A percentile compares a stretch with the other conserved stretches of the same genome.
These are phyloP conservation scores for Xenopus petersii DNA, from an alignment of 2,797 vertebrate genomes.

Conservation along the genomic window DNA sequence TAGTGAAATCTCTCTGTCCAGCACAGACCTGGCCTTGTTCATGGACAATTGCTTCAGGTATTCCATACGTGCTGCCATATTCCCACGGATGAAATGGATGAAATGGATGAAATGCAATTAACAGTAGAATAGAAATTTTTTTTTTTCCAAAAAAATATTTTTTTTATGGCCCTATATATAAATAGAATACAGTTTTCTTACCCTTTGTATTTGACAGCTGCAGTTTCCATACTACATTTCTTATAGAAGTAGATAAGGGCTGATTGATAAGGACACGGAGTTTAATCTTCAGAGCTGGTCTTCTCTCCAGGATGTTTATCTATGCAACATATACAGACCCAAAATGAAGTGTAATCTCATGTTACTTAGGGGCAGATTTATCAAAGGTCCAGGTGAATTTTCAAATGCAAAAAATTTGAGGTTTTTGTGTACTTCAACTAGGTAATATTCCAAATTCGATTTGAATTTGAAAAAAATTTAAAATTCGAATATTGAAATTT, in stretches of 20 bases:
- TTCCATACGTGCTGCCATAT: slow-evolving; percentile 37
- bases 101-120: too few species aligned
- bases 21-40: slow-evolving; percentile 39
- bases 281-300: slow-evolving; percentile 48
- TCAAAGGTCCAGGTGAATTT: too few species aligned
- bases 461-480: too few species aligned
- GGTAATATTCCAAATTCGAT: too few species aligned
- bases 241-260: slow-evolving; percentile 41
- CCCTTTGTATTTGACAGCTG: slow-evolving; percentile 49
- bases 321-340: slow-evolving; percentile 13
- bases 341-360: not conserved
- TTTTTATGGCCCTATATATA: too few species aligned
- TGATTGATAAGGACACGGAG: slow-evolving; percentile 48
- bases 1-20: slow-evolving; percentile 46
- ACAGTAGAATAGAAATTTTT: too few species aligned
- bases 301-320: slow-evolving; percentile 40
- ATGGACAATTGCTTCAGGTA: slow-evolving; percentile 44
- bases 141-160: too few species aligned
- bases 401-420: too few species aligned
- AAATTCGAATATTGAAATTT: too few species aligned
- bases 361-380: too few species aligned
- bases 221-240: slow-evolving; percentile 49
- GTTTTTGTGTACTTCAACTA: too few species aligned
- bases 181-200: not conserved
- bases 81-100: too few species aligned